Percentiles rank a stretch among this genome's conserved stretches.
phyloP scores from a whole-genome alignment of 2,113 vertebrate species.

The Turdus rufiventris region DNA sequence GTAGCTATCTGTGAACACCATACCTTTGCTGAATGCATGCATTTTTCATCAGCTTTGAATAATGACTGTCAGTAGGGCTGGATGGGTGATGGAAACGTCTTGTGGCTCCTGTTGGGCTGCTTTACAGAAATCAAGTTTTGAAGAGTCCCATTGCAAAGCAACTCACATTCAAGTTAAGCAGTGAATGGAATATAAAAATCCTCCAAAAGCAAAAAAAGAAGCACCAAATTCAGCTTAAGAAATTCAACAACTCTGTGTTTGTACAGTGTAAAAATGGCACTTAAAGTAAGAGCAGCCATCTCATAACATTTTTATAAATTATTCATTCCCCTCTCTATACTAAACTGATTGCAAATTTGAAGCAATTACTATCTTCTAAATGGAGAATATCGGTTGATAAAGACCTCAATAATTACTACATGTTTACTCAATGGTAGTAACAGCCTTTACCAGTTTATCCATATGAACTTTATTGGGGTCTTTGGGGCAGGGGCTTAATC shows the following conservation, averaged over 20 bases:
- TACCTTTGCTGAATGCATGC: neutral
- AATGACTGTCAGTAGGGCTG: neutral
- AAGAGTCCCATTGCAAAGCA: neutral
- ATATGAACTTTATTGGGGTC: neutral
- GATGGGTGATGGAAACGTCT: neutral
- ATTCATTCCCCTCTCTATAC: neutral
- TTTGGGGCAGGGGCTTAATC: neutral
- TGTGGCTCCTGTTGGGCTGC: neutral
- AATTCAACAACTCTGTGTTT: neutral
- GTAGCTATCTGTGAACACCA: neutral
- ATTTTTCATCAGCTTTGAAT: slow-evolving; percentile 61
- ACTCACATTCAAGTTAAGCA: neutral
- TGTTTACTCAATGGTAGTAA: neutral
- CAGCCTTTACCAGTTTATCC: neutral
- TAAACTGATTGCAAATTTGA: neutral
- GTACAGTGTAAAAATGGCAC: neutral
- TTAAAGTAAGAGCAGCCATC: neutral
- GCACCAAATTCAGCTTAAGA: neutral
- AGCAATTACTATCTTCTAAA: slow-evolving; percentile 8
- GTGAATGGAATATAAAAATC: neutral
- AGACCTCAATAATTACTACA: neutral
- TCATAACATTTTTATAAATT: neutral
- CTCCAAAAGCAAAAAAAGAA: neutral
- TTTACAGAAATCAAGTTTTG: neutral
- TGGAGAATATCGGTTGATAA: neutral